Evolutionary conservation across 2,113 vertebrate genomes (phyloP).

Genomic region (Pungitius pungitius): DNA sequence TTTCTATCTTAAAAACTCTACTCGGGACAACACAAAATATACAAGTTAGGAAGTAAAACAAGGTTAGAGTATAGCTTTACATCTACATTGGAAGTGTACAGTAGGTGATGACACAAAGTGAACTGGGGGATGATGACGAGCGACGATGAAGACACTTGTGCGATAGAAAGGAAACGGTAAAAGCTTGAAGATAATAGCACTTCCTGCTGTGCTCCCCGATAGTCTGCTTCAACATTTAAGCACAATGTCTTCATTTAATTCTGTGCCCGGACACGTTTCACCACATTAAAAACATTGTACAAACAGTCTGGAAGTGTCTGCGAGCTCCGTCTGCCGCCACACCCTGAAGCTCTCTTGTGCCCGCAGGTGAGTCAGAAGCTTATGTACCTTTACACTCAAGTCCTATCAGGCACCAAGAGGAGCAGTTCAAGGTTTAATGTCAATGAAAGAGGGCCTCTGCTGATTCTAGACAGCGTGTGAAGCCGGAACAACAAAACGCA

Average conservation of each 20-base stretch:
- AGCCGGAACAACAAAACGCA: not conserved
- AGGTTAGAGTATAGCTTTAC: conserved; percentile 9
- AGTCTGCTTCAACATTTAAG: not conserved
- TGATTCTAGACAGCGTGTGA: not conserved
- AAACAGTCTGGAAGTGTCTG: not conserved
- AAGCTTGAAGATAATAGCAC: conserved; percentile 39
- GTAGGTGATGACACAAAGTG: not conserved
- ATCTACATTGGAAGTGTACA: not conserved
- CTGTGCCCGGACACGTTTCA: conserved; percentile 4
- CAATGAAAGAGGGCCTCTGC: not conserved
- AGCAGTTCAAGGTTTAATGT: not conserved
- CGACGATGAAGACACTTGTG: not conserved
- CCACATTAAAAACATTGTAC: not conserved
- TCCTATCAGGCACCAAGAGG: not conserved
- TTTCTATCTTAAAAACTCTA: not conserved
- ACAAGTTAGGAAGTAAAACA: not conserved
- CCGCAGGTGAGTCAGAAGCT: conserved; percentile 26
- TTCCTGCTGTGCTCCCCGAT: conserved; percentile 50
- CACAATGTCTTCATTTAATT: not conserved
- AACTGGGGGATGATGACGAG: not conserved
- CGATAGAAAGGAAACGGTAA: conserved; percentile 29
- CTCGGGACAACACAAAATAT: not conserved
- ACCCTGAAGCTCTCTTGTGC: conserved; percentile 13
- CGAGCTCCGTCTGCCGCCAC: conserved; percentile 20
- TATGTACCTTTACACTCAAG: not conserved